phyloP scores from a whole-genome alignment of 2,797 vertebrate species.

The Poeciliopsis gracilis region DNA sequence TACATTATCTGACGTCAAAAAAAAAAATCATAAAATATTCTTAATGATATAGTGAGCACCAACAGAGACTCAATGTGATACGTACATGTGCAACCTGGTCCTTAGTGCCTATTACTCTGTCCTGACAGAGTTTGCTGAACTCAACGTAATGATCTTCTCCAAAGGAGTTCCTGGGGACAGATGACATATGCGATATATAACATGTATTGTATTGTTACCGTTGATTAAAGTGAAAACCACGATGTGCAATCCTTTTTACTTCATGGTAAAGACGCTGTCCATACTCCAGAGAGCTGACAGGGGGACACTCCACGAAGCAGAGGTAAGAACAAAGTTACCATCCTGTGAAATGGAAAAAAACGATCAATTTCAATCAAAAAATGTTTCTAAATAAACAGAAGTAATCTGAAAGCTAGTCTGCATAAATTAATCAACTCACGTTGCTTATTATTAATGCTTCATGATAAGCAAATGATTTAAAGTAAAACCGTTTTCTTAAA shows the following conservation, averaged over 20 bases:
- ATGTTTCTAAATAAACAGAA: not conserved
- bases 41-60: not conserved
- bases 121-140: constrained; percentile 97
- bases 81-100: constrained; percentile 95
- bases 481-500: not conserved
- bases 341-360: constrained; percentile 76
- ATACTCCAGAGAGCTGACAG: constrained; percentile 94
- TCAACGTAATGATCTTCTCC: constrained; percentile 95
- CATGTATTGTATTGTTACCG: accelerated
- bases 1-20: not conserved
- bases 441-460: not conserved
- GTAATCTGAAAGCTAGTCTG: not conserved
- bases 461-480: not conserved
- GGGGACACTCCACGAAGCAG: constrained; percentile 92
- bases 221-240: not conserved
- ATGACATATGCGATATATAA: not conserved
- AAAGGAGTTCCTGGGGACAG: constrained; percentile 87
- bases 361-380: not conserved
- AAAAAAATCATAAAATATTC: not conserved
- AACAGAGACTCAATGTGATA: constrained; percentile 32
- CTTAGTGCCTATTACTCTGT: constrained; percentile 95
- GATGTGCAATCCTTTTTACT: constrained; percentile 76
- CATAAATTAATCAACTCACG: not conserved
- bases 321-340: constrained; percentile 91
- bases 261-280: constrained; percentile 93